These are phyloP conservation scores for Calliphora vicina DNA, from an alignment of 1,140 invertebrate genomes.

Conservation along the genomic window DNA sequence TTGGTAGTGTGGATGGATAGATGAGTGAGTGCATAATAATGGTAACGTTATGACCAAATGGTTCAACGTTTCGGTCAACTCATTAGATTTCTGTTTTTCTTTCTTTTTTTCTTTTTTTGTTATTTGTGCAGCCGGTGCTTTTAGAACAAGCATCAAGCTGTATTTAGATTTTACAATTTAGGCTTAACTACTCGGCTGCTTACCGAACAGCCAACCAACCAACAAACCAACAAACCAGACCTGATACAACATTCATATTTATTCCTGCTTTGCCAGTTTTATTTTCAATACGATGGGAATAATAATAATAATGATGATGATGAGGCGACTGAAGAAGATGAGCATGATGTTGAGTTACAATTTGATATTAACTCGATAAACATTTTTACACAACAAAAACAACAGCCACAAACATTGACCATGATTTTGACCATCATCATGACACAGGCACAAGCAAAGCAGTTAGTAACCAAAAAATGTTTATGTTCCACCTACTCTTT, in stretches of 20 bases:
- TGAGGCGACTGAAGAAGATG: not conserved
- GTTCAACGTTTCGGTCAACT: conserved; percentile 5
- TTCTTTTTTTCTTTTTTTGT: not conserved
- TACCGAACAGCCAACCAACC: not conserved
- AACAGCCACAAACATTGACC: too few species aligned
- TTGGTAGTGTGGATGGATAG: not conserved
- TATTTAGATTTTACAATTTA: not conserved
- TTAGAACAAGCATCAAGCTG: not conserved
- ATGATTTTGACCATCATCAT: not conserved
- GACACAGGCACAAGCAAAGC: conserved; percentile 46
- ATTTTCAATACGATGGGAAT: not conserved
- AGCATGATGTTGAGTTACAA: conserved; percentile 46
- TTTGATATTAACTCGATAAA: conserved; percentile 63
- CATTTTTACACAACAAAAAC: conserved; percentile 45
- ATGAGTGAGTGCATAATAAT: conserved; percentile 14
- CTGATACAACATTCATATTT: not conserved
- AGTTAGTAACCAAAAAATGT: conserved; percentile 59
- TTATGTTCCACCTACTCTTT: conserved; percentile 61
- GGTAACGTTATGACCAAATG: conserved; percentile 16
- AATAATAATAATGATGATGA: not conserved
- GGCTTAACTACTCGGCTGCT: not conserved
- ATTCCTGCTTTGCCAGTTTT: not conserved
- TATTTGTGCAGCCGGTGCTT: conserved; percentile 3
- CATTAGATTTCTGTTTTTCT: not conserved
- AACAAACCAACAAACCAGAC: not conserved